Base-by-base conservation (phyloP, 2,113 vertebrate species). In the Myotis davidii region DNA sequence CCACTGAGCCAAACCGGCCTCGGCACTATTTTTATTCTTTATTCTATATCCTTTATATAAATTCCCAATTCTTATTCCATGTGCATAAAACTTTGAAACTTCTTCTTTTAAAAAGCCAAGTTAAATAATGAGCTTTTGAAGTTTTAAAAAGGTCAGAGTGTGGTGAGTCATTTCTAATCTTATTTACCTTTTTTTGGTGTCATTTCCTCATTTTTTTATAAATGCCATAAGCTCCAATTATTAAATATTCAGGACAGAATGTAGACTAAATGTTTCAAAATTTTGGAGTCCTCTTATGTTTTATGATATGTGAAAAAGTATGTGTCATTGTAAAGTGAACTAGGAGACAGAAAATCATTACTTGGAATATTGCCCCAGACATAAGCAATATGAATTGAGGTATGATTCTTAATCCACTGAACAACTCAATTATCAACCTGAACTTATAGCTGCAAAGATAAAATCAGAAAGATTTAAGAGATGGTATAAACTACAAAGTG, bases 91-190 rank as follows among this genome's bases (percentile, higher is more conserved):
- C 85, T 87, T 81, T 37, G 69, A 76, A 89, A 89, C 21, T 34
- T 89, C 2, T 61, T 12, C 4, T 61, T 17, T 84, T 76, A 84
- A 67, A 54, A 83, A 83, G 32, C 56, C 23, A 23, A 67, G 29
- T 21, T 84, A 83, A 85, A 27, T 92, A 54, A 84, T 76, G 70
- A 76, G 48, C 54, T 65, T 87, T 87, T 85, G 74, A 81, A 65
- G 34, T 72, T 95, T 86, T 81, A 65, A 65, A 78, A 86, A 81
- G 29, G 37, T 50, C 1, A 18, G 8, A 48, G 25, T 87, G 74
- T 85, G 79, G 79, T 90, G 56, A 85, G 54, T 81, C 45, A 74
- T 94, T 91, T 93, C 54, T 81, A 82, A 59, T 78, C 37, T 70
- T 85, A 78, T 20, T 73, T 95, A 27, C 54, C 29, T 29, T 54